Base-by-base conservation (phyloP, 1,140 invertebrate genomes). In the Drosophila willistoni region DNA sequence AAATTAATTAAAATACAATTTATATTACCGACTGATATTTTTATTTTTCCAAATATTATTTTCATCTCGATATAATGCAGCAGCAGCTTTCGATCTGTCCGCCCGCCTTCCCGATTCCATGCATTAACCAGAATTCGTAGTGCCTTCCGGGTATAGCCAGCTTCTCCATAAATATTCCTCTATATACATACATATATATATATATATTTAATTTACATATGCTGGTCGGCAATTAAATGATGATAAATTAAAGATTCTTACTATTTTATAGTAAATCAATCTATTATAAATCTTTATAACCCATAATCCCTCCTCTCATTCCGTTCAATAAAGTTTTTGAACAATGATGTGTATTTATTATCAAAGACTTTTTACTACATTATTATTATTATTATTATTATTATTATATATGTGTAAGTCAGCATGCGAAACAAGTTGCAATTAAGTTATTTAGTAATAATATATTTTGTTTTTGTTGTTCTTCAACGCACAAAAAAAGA, bases 401-500 rank as follows among this genome's bases (percentile, higher is more conserved):
- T 25, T 25, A 25, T 29, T 29, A 29, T 87, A 64, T 89, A 86
- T 71, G 79, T 83, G 25, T 86, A 83, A 83, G 83, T 39, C 12
- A 17, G 34, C 67, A 73, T 83, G 59, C 70, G 77, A 74, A 82
- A 71, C 69, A 69, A 54, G 75, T 68, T 85, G 71, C 36, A 64
- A 74, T 84, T 86, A 87, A 86, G 83, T 86, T 85, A 86, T 79
- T 76, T 89, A 87, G 79, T 80, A 13, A 69, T 89, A 89, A 77
- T 6, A 75, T 54, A 59, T 76, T 87, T 86, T 67, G 29, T 59
- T 59, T 29, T 39, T 59, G 56, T 59, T 83, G 73, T 87, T 87
- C 67, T 86, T 87, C 69, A 87, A 83, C 70, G 83, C 83, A 89
- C 83, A 79, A 77, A 86, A 86, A 87, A 77, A 70, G 19, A 22